Conservation (phyloP, 2,113 vertebrate genomes). For the Ciconia boyciana region DNA sequence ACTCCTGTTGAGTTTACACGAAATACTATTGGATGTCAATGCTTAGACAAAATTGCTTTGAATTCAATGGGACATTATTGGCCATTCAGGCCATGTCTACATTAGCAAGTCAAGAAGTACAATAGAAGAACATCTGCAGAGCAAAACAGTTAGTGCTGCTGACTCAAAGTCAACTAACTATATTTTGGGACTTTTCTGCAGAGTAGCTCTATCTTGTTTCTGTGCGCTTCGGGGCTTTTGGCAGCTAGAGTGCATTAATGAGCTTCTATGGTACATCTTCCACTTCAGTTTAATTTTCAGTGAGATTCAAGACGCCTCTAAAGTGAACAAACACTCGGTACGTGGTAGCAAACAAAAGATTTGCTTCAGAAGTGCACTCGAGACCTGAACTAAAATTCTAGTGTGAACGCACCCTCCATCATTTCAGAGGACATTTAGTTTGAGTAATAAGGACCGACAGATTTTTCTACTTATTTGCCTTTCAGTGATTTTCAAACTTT, state of each 20-base stretch:
- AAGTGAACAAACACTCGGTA: too few relatives aligned
- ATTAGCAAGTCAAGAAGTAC: not conserved
- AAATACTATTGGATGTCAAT: not conserved
- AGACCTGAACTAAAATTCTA: not conserved
- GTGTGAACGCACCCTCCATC: fast-evolving
- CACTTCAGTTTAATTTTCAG: not conserved
- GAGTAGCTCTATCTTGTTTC: not conserved
- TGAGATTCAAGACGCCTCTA: not conserved
- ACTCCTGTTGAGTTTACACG: not conserved
- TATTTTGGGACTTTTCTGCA: not conserved
- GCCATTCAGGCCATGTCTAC: not conserved
- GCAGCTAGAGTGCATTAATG: not conserved
- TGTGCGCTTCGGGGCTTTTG: not conserved
- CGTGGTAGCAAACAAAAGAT: not conserved
- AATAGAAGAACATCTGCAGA: not conserved
- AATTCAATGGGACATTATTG: not conserved
- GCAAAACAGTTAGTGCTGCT: not conserved
- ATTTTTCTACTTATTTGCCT: not conserved
- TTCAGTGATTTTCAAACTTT: not conserved
- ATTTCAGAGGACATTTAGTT: not conserved
- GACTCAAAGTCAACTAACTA: not conserved
- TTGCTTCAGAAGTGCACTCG: not conserved
- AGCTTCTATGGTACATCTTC: not conserved
- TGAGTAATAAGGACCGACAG: not conserved
- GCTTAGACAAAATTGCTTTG: not conserved